Evolutionary conservation across 2,113 vertebrate species (phyloP).

Genomic region (Elaphurus davidianus): DNA sequence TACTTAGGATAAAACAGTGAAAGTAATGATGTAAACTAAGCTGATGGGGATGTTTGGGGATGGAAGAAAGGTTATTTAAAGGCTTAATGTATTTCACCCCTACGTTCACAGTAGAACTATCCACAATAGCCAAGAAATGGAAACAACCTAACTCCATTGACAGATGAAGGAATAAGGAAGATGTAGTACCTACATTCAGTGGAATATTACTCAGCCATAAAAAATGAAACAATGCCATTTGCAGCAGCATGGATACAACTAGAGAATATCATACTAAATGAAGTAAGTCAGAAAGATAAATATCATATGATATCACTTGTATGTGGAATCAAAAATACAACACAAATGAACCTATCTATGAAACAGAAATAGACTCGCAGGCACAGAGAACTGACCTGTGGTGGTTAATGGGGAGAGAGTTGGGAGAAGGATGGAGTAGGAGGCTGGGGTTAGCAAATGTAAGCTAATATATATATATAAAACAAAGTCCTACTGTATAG

Average conservation of each 20-base stretch:
- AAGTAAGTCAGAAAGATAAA: background rate
- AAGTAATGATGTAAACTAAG: background rate
- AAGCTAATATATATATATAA: background rate
- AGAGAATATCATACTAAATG: background rate
- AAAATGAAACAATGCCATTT: background rate
- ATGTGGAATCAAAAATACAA: background rate
- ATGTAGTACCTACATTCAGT: background rate
- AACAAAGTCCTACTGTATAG: background rate
- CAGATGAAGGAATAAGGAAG: background rate
- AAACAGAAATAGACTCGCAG: background rate
- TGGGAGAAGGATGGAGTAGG: background rate
- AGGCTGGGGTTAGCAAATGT: background rate
- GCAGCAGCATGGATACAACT: background rate
- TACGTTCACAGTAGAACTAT: background rate
- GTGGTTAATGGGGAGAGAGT: too few relatives aligned
- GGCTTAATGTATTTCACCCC: background rate
- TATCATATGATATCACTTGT: background rate
- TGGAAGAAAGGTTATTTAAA: background rate
- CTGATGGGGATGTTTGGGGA: background rate
- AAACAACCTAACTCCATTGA: background rate
- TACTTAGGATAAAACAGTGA: background rate
- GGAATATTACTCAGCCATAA: background rate
- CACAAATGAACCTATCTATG: background rate
- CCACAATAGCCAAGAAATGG: background rate
- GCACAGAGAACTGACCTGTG: background rate